phyloP scores from a whole-genome alignment of 1,140 invertebrate species.

The Ylistrum balloti region DNA sequence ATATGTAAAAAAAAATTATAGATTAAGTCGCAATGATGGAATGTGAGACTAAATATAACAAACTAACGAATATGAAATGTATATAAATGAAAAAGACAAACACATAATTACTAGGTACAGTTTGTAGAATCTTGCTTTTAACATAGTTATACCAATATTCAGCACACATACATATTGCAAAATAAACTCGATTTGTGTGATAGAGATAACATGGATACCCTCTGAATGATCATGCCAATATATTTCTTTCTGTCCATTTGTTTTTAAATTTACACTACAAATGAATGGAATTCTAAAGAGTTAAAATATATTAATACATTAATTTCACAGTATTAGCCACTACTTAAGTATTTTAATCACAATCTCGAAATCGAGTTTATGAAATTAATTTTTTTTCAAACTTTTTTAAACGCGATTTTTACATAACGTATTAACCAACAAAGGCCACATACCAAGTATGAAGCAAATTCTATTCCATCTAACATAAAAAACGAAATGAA shows the following conservation, averaged over 20 bases:
- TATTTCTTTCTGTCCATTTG: too few species aligned
- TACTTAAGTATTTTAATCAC: not conserved
- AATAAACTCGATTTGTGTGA: not conserved
- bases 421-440: too few species aligned
- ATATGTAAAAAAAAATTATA: not conserved
- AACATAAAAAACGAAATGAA: not conserved
- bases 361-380: not conserved
- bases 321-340: not conserved
- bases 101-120: not conserved
- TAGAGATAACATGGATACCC: too few species aligned
- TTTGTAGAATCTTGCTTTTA: not conserved
- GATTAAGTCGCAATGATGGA: not conserved
- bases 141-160: not conserved
- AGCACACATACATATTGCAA: not conserved
- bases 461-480: not conserved
- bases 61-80: slow-evolving; percentile 8
- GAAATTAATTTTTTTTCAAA: too few species aligned
- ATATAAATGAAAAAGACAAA: not conserved
- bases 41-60: not conserved
- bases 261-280: not conserved
- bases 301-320: not conserved
- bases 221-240: too few species aligned
- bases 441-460: not conserved
- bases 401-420: too few species aligned
- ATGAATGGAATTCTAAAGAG: not conserved